Percentiles rank a stretch among this genome's conserved stretches.
Evolutionary conservation across 1,140 invertebrate genomes (phyloP).

Genomic region (Hydropsyche tenuis): DNA sequence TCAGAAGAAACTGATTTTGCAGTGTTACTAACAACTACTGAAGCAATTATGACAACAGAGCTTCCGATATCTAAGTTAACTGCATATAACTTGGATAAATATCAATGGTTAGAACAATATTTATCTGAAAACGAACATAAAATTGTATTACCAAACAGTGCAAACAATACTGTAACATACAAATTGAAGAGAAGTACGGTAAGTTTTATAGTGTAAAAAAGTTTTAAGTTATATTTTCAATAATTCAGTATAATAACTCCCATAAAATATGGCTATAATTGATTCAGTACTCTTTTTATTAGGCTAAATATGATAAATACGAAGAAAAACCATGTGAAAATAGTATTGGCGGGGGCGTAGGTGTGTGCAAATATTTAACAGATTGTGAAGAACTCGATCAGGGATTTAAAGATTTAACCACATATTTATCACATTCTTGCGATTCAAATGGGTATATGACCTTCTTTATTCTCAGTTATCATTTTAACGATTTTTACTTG

Average conservation of each 20-base stretch:
- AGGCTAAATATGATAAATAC: too few relatives aligned
- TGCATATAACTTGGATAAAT: conserved; percentile 32
- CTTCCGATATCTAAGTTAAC: background rate
- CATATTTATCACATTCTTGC: conserved; percentile 37
- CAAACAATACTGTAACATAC: background rate
- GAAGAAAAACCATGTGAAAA: conserved; percentile 23
- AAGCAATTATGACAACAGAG: too few relatives aligned
- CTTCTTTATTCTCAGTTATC: too few relatives aligned
- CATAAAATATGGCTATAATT: background rate
- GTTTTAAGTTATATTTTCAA: conserved; percentile 4
- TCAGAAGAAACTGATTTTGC: too few relatives aligned
- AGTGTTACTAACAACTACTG: too few relatives aligned
- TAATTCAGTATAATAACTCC: background rate
- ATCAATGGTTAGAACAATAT: conserved; percentile 40
- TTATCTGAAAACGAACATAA: conserved; percentile 21
- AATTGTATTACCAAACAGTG: background rate
- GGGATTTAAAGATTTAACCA: conserved; percentile 37
- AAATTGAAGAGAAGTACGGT: conserved; percentile 15
- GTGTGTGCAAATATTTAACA: conserved; percentile 43
- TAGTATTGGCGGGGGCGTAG: conserved; percentile 32
- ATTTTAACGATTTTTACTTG: background rate
- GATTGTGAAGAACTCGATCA: conserved; percentile 30
- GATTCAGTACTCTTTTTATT: too few relatives aligned
- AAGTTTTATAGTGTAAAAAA: background rate
- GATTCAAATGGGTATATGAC: conserved; percentile 33